Evolutionary conservation across 2,888 invertebrate species (phyloP).

Genomic region (Cerastoderma edule): DNA sequence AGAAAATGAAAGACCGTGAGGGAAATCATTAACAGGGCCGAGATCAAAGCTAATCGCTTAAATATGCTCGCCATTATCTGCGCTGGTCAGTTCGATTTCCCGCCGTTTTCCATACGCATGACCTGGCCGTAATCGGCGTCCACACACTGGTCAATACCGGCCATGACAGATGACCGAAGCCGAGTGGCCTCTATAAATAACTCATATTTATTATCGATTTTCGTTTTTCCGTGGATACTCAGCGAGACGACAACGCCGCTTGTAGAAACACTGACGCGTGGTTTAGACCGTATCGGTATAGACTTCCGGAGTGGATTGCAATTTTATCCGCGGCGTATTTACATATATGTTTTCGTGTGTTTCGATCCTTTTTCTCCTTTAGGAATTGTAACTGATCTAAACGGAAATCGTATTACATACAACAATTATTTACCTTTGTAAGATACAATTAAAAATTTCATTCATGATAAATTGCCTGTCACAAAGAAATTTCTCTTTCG

Average conservation of each 20-base stretch:
- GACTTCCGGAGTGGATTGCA: neutral
- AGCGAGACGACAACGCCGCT: slow-evolving; percentile 13
- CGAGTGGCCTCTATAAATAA: slow-evolving; percentile 4
- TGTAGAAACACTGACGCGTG: neutral
- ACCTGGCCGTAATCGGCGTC: slow-evolving; percentile 12
- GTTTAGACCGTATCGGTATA: slow-evolving; percentile 1
- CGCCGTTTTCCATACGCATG: neutral
- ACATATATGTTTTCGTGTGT: neutral
- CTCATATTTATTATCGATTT: slow-evolving; percentile 25
- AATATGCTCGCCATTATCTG: too few relatives aligned
- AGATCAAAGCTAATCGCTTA: too few relatives aligned
- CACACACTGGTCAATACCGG: slow-evolving; percentile 6
- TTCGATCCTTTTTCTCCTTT: neutral
- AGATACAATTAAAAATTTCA: too few relatives aligned
- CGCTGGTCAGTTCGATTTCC: too few relatives aligned
- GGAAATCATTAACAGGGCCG: too few relatives aligned
- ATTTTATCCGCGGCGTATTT: neutral
- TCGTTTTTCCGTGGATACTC: neutral
- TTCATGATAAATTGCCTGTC: too few relatives aligned
- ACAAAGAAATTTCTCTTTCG: too few relatives aligned
- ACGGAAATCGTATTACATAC: neutral
- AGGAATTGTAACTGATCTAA: neutral
- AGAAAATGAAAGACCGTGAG: too few relatives aligned
- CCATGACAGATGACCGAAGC: slow-evolving; percentile 14
- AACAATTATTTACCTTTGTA: neutral